Evolutionary conservation across 2,113 vertebrate genomes (phyloP).

Genomic region (Pseudopodoces humilis): DNA sequence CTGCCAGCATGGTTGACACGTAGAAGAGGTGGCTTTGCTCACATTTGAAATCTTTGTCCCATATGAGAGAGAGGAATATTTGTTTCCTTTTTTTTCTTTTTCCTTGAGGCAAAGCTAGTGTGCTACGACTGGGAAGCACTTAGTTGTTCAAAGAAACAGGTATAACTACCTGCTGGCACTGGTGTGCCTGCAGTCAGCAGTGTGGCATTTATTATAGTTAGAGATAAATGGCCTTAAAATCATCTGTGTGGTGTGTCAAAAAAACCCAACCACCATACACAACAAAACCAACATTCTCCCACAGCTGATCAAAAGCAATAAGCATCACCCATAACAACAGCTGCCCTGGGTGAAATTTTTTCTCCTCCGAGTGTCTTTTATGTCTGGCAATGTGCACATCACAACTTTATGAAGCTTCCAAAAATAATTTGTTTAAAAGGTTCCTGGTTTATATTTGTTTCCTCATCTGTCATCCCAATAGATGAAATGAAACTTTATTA

Average conservation of each 20-base stretch:
- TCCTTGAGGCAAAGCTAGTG: background rate
- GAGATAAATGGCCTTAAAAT: background rate
- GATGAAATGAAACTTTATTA: slow-evolving; percentile 25
- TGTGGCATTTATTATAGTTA: background rate
- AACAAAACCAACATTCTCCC: background rate
- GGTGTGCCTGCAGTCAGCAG: background rate
- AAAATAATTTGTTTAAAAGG: slow-evolving; percentile 33
- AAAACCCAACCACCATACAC: background rate
- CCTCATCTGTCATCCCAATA: slow-evolving; percentile 12
- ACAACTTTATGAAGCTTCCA: background rate
- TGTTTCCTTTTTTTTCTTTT: background rate
- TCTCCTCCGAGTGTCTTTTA: background rate
- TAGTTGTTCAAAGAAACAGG: background rate
- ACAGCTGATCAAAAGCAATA: background rate
- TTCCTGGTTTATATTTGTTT: slow-evolving; percentile 46
- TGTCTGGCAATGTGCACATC: background rate
- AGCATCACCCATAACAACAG: background rate
- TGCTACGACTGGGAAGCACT: background rate
- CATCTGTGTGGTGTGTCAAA: background rate
- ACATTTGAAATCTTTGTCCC: rapidly evolving
- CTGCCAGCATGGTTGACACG: background rate
- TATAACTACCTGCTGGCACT: background rate
- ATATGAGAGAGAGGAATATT: background rate
- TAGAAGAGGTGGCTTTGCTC: background rate
- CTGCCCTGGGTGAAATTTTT: background rate